phyloP scores from a whole-genome alignment of 2,113 vertebrate genomes.

The Cynopterus brachyotis region DNA sequence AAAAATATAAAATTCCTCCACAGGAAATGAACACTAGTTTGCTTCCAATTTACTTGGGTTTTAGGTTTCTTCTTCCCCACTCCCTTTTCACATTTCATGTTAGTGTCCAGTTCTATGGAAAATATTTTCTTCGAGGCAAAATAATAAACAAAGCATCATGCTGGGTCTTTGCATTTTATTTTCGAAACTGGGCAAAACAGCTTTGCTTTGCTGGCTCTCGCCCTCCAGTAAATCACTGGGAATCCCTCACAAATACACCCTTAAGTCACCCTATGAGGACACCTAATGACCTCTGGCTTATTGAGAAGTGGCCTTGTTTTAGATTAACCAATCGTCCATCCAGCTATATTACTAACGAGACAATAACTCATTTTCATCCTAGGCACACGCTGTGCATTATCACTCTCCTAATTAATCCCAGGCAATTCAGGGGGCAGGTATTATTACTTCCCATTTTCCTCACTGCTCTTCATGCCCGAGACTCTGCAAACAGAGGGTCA shows the following conservation, averaged over 20 bases:
- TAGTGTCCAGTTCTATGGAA: constrained; percentile 45
- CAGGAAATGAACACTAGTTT: constrained; percentile 75
- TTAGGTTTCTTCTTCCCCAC: constrained; percentile 59
- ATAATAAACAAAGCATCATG: neutral
- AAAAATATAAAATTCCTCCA: constrained; percentile 76
- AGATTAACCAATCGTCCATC: constrained; percentile 60
- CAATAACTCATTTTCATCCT: constrained; percentile 77
- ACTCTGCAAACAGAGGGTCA: constrained; percentile 27
- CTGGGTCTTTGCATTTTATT: constrained; percentile 48
- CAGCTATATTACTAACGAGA: constrained; percentile 69
- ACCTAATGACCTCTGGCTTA: constrained; percentile 65
- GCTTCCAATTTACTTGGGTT: constrained; percentile 67
- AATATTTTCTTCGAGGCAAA: constrained; percentile 49
- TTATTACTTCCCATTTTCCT: constrained; percentile 72
- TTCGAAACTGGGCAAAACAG: neutral
- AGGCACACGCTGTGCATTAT: constrained; percentile 69
- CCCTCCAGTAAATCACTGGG: neutral
- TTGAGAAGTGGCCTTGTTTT: constrained; percentile 73
- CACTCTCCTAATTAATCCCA: constrained; percentile 78
- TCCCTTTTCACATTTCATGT: constrained; percentile 46
- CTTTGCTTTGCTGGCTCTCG: neutral
- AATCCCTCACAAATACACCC: constrained; percentile 43
- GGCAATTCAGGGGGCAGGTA: constrained; percentile 71
- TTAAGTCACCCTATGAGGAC: constrained; percentile 50
- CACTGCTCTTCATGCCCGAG: constrained; percentile 1